These are phyloP conservation scores for Urosaurus nigricauda DNA, from an alignment of 2,797 vertebrate genomes.

Conservation along the genomic window DNA sequence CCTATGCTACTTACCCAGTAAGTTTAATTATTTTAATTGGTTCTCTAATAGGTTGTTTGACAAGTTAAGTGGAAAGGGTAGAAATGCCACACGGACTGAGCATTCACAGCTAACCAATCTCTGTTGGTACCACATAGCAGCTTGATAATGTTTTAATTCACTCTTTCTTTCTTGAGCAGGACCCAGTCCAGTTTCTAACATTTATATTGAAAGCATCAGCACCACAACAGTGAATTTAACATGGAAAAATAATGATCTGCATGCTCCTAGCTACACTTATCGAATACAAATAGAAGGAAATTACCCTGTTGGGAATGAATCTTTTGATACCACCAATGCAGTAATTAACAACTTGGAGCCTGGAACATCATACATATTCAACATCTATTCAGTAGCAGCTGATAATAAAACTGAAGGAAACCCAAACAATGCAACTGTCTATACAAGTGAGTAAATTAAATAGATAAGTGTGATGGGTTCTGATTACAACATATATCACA, in stretches of 20 bases:
- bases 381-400: background rate
- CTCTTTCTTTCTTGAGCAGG: background rate
- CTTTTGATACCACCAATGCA: background rate
- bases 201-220: background rate
- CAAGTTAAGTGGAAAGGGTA: background rate
- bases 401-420: background rate
- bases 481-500: no score
- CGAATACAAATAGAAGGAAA: background rate
- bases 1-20: background rate
- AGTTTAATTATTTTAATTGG: background rate
- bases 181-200: constrained; percentile 1
- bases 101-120: background rate
- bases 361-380: background rate
- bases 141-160: background rate
- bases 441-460: constrained; percentile 22
- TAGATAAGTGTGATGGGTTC: background rate
- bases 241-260: background rate
- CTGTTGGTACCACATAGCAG: background rate
- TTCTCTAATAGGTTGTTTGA: background rate
- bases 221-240: background rate
- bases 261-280: background rate
- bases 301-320: no score
- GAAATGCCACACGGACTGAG: no score
- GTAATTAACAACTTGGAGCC: background rate
- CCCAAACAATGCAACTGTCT: background rate